Evolutionary conservation across 2,113 vertebrate species (phyloP), one percentile per base, ranked within the genome.

Genomic region (Oreochromis tanganicae): DNA sequence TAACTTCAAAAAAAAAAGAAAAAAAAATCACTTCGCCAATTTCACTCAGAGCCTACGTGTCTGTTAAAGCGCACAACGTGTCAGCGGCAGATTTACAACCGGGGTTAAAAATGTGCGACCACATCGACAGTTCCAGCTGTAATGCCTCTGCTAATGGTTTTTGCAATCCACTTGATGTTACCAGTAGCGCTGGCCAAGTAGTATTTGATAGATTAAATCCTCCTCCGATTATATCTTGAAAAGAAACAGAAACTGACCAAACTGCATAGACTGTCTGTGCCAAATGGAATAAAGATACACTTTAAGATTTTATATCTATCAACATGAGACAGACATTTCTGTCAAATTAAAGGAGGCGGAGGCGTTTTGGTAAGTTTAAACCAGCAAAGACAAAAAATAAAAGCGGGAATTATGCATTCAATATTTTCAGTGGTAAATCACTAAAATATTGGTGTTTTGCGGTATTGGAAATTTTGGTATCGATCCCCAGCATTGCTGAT

Each of bases 1-100:
- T 90, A 93, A 88, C 14, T 32, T 14, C 57, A 11, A 82, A 91
- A 90, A 89, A 83, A 50, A 11, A 4, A 81, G 32, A 36, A 59
- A 73, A 68, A 66, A 75, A 75, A 75, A 27, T 16, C 41, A 17
- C 84, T 71, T 46, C 2, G 29, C 38, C 21, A 24, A 2, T 75
- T 46, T 57, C 56, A 32, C 52, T 13, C 27, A 12, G 24, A 55
- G 83, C 8, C 81, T 91, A 81, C 81, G 91, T 86, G 82, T 13
- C 55, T 24, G 85, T 5, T 6, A n/a, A 27, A 6, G 63, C 21
- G 27, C 55, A 78, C 80, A 9, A 50, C 63, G 73, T 84, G 80
- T 83, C 55, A 50, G 29, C 36, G 24, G 17, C 11, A 57, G n/a
- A 52, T 59, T 82, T 86, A 29, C 71, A 66, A 34, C 55, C 48